Base-by-base conservation (phyloP, 2,888 invertebrate species). In the Magallana nippona region DNA sequence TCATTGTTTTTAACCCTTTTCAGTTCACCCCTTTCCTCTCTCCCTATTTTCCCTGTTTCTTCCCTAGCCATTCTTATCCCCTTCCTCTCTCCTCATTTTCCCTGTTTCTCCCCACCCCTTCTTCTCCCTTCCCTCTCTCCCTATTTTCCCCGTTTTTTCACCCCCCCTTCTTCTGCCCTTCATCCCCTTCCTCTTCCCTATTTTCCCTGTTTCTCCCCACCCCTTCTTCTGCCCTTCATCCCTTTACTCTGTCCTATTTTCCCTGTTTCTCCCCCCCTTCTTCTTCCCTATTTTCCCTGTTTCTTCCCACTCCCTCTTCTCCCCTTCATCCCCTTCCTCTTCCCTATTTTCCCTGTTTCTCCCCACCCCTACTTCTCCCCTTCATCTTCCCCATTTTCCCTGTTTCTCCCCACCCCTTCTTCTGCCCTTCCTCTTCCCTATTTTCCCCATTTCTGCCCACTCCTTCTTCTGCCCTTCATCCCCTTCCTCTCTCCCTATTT, bases 91-190 rank as follows among this genome's bases (percentile, higher is more conserved):
- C n/a, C n/a, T 17, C 1, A 10, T 55, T 55, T 85, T 57, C 83
- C 88, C 86, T 89, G 85, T 60, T 88, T 86, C 78, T 91, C 92
- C 79, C 91, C 92, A n/a, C 85, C 89, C 87, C 11, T 91, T 88
- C 77, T 91, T 92, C 85, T 92, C n/a, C n/a, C n/a, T n/a, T n/a
- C n/a, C n/a, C n/a, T n/a, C n/a, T n/a, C n/a, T n/a, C 17, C n/a
- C n/a, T 17, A 15, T n/a, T 60, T n/a, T n/a, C 17, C 27, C 10
- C 3, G 3, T 19, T 63, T 78, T n/a, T n/a, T 19, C 55, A 1
- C 78, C 19, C 10, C 55, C 15, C 11, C 55, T 8, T 19, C 10
- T 15, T 55, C 27, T 78, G n/a, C 78, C 0, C 15, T 19, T 3
- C 13, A 44, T n/a, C 10, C 0, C 11, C 86, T 60, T 88, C 87